phyloP scores from a whole-genome alignment of 2,888 invertebrate species.

The Tortricodes alternella region DNA sequence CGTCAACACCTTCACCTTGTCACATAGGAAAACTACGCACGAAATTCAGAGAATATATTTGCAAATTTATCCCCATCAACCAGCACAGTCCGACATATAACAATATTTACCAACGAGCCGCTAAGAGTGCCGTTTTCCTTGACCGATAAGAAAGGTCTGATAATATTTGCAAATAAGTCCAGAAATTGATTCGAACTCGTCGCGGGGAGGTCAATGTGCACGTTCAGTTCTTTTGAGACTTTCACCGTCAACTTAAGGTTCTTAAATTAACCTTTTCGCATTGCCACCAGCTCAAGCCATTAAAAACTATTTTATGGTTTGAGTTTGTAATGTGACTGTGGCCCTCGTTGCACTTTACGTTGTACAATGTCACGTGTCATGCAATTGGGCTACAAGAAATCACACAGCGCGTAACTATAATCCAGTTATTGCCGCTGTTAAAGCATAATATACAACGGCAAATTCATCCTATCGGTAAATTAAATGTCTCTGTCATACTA shows the following conservation, averaged over 20 bases:
- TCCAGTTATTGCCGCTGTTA: too few species aligned
- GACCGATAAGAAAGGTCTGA: background rate
- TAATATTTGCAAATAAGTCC: conserved; percentile 1
- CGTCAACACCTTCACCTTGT: too few species aligned
- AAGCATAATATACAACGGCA: too few species aligned
- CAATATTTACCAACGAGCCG: background rate
- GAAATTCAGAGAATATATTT: background rate
- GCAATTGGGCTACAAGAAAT: too few species aligned
- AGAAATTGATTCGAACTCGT: background rate
- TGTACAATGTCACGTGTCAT: too few species aligned
- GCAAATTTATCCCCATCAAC: too few species aligned
- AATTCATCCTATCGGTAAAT: too few species aligned
- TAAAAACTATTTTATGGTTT: too few species aligned
- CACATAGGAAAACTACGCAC: background rate
- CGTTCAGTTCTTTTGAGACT: background rate
- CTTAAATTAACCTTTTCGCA: background rate
- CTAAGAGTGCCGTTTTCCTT: conserved; percentile 7
- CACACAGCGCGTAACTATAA: too few species aligned
- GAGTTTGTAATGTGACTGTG: background rate
- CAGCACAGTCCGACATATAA: background rate
- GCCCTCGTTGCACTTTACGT: too few species aligned
- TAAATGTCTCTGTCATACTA: too few species aligned
- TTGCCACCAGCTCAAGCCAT: too few species aligned
- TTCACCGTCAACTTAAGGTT: background rate
- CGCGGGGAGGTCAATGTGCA: background rate